Base-by-base conservation (phyloP, 2,797 vertebrate species). In the Rhynchotus rufescens region DNA sequence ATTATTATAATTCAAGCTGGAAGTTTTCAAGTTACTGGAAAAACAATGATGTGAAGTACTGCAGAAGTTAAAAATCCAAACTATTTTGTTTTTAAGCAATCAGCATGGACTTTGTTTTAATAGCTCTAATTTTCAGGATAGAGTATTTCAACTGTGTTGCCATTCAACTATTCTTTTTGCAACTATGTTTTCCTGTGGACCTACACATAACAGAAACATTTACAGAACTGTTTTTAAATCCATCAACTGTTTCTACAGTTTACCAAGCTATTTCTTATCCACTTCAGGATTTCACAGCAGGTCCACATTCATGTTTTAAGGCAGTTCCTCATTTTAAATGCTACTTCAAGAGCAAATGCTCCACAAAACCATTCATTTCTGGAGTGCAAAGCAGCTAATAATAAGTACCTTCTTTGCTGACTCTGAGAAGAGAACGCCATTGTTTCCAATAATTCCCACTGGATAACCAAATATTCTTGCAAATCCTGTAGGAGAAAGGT, bases 361-460 rank as follows among this genome's bases (percentile, higher is more conserved):
- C 22, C 25, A 69, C 34, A 76, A 71, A 9, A 72, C 80, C 8
- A 32, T 66, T 54, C 44, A 8, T n/a, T 83, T 69, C 9, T 42
- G 34, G 42, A 16, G 7, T 8, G 22, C 45, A 86, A 82, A 93
- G 44, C 54, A 67, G 51, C 4, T 62, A 69, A 87, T 84, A 59
- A 71, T 22, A 95, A 96, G 97, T 97, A 98, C 99, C 98, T 99
- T 99, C 97, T 99, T 99, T 57, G 99, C 99, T 47, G 99, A 99
- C 95, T 99, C 99, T 91, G 99, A 99, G 96, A 99, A 99, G 87
- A 99, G 98, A 92, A 99, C 99, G 76, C 99, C 99, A 52, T 99
- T 99, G 97, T 99, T 99, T 89, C 99, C 99, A 96, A 99, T 98
- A 93, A 99, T 99, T 96, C 99, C 99, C 44, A 99, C 97, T 14